Evolutionary conservation across 2,797 vertebrate species (phyloP).

Genomic region (Percopsis omiscomaycus): DNA sequence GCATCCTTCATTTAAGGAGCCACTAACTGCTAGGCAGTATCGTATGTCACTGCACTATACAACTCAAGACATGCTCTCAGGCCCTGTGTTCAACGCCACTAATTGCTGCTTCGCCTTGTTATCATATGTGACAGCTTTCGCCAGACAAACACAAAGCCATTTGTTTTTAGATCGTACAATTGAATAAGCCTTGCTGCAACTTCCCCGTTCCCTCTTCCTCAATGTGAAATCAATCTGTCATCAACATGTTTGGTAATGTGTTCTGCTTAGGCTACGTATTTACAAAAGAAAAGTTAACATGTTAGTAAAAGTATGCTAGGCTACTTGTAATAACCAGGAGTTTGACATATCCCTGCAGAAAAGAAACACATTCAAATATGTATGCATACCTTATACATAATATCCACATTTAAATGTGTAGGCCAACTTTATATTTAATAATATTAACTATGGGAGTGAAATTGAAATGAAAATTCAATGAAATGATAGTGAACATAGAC

Average conservation of each 20-base stretch:
- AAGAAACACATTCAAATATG: too few relatives aligned
- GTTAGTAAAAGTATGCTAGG: too few relatives aligned
- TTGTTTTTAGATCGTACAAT: conserved; percentile 36
- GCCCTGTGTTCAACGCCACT: conserved; percentile 27
- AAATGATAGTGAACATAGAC: too few relatives aligned
- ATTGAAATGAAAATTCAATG: too few relatives aligned
- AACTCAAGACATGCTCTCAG: conserved; percentile 22
- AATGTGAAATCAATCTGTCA: not conserved
- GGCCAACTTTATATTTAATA: too few relatives aligned
- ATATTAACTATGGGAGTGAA: too few relatives aligned
- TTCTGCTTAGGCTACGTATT: not conserved
- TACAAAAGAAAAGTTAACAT: too few relatives aligned
- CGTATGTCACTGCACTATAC: conserved; percentile 29
- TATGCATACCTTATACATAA: too few relatives aligned
- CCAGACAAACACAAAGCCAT: conserved; percentile 25
- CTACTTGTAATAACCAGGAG: too few relatives aligned
- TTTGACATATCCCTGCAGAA: too few relatives aligned
- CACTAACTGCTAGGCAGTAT: conserved; percentile 30
- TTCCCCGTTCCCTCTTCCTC: conserved; percentile 48
- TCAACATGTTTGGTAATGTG: not conserved
- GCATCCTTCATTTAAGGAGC: conserved; percentile 30
- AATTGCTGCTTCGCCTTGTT: conserved; percentile 51
- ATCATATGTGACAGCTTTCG: conserved; percentile 46
- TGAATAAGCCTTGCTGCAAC: conserved; percentile 29
- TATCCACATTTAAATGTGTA: too few relatives aligned